Percentiles rank a stretch among this genome's conserved stretches.
Evolutionary conservation across 2,888 invertebrate genomes (phyloP).

Genomic region (Melipona bicolor): DNA sequence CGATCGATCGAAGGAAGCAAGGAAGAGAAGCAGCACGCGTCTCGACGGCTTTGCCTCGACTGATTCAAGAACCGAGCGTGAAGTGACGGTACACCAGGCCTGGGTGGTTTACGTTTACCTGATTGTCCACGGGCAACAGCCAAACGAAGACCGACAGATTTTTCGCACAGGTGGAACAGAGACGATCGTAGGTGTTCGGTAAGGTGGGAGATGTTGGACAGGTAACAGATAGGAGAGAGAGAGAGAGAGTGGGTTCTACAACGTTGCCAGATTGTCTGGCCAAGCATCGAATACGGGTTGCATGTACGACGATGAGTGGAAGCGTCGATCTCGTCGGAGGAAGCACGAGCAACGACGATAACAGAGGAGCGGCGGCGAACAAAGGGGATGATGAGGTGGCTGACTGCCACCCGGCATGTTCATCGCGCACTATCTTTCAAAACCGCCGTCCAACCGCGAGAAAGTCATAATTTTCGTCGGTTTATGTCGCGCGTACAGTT

Average conservation of each 20-base stretch:
- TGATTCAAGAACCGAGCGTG: conserved; percentile 78
- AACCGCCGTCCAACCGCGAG: neutral
- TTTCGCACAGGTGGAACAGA: conserved; percentile 33
- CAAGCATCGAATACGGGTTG: conserved; percentile 53
- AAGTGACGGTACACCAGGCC: conserved; percentile 65
- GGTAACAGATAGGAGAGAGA: conserved; percentile 68
- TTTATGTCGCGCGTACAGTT: neutral
- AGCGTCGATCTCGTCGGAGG: conserved; percentile 45
- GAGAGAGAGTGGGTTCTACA: conserved; percentile 45
- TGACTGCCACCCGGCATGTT: conserved; percentile 12
- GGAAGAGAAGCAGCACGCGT: conserved; percentile 48
- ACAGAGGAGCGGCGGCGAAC: conserved; percentile 44
- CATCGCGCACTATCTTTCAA: neutral
- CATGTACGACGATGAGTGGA: conserved; percentile 49
- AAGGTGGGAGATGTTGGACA: conserved; percentile 24
- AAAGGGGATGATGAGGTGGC: conserved; percentile 51
- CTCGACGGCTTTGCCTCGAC: conserved; percentile 75
- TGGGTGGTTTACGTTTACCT: conserved; percentile 76
- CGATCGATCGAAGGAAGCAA: conserved; percentile 29
- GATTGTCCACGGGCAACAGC: conserved; percentile 67
- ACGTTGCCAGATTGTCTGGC: conserved; percentile 65
- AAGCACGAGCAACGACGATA: conserved; percentile 32
- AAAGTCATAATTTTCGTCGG: neutral
- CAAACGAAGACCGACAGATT: conserved; percentile 2
- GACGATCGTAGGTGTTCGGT: conserved; percentile 5